These are phyloP conservation scores for Tipula lateralis DNA, from an alignment of 2,888 invertebrate genomes.

Conservation along the genomic window DNA sequence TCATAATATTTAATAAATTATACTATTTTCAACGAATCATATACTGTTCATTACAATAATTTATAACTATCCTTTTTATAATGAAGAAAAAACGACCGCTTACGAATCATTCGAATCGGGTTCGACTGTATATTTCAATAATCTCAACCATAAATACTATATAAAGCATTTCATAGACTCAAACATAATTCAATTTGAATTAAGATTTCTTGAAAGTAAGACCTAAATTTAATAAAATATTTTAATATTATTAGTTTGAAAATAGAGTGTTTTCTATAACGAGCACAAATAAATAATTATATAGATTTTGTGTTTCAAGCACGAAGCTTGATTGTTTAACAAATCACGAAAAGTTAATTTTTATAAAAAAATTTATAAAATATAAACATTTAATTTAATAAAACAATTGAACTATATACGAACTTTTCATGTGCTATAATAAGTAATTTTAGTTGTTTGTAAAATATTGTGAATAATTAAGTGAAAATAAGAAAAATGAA, in stretches of 20 bases:
- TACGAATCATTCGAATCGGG: neutral
- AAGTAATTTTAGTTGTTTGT: neutral
- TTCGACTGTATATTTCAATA: neutral
- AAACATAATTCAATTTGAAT: constrained; percentile 15
- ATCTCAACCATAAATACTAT: neutral
- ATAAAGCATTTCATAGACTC: neutral
- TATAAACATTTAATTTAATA: neutral
- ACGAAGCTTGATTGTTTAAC: neutral
- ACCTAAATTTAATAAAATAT: neutral
- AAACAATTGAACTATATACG: neutral
- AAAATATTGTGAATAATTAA: neutral
- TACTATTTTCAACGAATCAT: too few relatives aligned
- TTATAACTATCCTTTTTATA: neutral
- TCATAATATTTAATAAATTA: too few relatives aligned
- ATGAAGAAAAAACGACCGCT: neutral
- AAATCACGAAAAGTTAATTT: neutral
- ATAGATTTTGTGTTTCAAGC: neutral
- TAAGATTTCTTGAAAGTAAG: neutral
- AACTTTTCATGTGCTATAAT: neutral
- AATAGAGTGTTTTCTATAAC: neutral
- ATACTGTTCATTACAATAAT: too few relatives aligned
- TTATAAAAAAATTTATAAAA: neutral
- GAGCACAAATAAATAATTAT: neutral
- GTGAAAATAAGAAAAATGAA: neutral
- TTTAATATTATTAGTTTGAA: neutral